Conservation (phyloP, 1,140 invertebrate species). For the Batillaria attramentaria region DNA sequence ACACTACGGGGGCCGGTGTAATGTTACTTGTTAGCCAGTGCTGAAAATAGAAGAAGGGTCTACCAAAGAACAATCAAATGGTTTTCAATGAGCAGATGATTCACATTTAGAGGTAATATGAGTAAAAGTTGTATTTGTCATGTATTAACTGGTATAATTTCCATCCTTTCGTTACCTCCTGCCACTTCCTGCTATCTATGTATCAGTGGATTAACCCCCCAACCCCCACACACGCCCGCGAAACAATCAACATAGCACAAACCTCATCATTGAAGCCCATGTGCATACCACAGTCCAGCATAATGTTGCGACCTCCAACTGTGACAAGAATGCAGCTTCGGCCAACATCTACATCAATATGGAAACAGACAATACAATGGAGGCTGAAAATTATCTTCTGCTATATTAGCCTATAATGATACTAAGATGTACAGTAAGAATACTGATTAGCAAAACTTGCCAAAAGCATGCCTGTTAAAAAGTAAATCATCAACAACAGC, state of each 20-base stretch:
- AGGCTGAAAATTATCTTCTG: background rate
- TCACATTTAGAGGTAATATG: too few relatives aligned
- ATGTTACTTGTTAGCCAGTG: too few relatives aligned
- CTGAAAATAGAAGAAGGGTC: too few relatives aligned
- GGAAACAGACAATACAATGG: constrained; percentile 9
- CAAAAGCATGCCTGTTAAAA: background rate
- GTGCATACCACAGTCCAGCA: constrained; percentile 99
- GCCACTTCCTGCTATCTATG: too few relatives aligned
- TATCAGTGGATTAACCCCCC: too few relatives aligned
- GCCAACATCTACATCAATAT: constrained; percentile 99
- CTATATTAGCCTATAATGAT: background rate
- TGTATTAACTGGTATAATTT: too few relatives aligned
- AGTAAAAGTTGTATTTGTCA: too few relatives aligned
- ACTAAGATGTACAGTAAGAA: background rate
- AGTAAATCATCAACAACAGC: background rate
- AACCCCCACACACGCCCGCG: too few relatives aligned
- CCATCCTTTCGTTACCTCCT: too few relatives aligned
- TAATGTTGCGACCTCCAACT: constrained; percentile 98
- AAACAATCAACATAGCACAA: constrained; percentile 39
- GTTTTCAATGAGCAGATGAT: too few relatives aligned
- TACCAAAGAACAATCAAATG: too few relatives aligned
- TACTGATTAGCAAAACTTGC: background rate
- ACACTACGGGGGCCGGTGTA: too few relatives aligned
- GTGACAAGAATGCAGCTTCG: constrained; percentile 96
- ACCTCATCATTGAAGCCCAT: constrained; percentile 99